Conservation (phyloP, 37 sponge, comb jelly and placozoan genomes). For the Aphrocallistes beatrix region DNA sequence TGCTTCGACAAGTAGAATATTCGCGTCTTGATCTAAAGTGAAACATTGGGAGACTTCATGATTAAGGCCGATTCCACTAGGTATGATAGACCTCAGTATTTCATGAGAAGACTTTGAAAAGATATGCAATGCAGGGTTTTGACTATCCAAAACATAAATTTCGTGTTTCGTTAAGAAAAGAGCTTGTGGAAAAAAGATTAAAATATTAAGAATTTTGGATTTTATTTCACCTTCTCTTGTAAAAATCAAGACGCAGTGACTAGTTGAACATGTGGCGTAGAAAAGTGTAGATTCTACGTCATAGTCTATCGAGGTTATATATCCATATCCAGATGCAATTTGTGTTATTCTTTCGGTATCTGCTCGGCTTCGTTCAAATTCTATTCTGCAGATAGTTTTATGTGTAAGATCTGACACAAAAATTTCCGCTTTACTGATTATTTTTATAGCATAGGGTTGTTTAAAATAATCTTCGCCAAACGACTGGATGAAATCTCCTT, state of each 20-base stretch:
- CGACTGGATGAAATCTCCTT: neutral
- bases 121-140: neutral
- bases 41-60: neutral
- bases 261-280: neutral
- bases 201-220: neutral
- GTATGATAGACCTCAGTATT: neutral
- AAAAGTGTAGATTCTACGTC: neutral
- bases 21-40: neutral
- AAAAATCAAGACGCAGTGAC: neutral
- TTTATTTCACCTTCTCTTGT: neutral
- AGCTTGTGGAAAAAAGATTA: neutral
- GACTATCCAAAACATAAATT: neutral
- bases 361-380: neutral
- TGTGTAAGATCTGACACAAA: neutral
- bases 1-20: neutral
- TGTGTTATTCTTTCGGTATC: neutral
- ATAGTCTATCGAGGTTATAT: neutral
- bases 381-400: neutral
- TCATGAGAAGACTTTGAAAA: neutral
- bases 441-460: neutral
- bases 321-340: neutral
- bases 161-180: neutral
- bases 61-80: neutral
- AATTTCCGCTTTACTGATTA: neutral
- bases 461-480: neutral